These are phyloP conservation scores for Karalla daura DNA, from an alignment of 2,797 vertebrate species.

Conservation along the genomic window DNA sequence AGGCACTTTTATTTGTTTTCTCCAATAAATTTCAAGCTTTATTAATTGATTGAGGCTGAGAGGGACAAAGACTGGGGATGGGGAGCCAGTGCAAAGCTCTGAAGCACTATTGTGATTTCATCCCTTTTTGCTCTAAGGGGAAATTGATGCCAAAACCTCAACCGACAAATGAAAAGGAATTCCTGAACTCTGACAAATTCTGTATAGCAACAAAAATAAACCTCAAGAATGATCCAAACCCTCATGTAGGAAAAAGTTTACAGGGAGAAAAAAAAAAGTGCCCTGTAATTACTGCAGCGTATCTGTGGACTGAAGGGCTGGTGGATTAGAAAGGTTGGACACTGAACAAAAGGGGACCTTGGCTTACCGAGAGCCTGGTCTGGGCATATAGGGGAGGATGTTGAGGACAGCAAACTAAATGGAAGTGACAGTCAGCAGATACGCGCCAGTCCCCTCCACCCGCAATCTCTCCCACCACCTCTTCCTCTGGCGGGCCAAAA, in stretches of 20 bases:
- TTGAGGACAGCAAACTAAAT: slow-evolving; percentile 72
- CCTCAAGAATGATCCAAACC: slow-evolving; percentile 35
- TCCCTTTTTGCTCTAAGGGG: slow-evolving; percentile 6
- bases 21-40: slow-evolving; percentile 69
- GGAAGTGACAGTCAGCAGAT: slow-evolving; percentile 81
- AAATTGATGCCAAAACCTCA: slow-evolving; percentile 37
- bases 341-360: slow-evolving; percentile 65
- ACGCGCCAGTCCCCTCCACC: slow-evolving; percentile 43
- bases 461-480: slow-evolving; percentile 42
- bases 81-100: neutral
- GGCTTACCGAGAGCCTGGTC: slow-evolving; percentile 42
- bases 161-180: neutral
- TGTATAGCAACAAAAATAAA: slow-evolving; percentile 18
- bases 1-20: slow-evolving; percentile 56
- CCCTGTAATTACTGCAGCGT: slow-evolving; percentile 36
- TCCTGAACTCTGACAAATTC: slow-evolving; percentile 24
- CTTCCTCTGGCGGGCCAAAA: slow-evolving; percentile 34
- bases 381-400: slow-evolving; percentile 46
- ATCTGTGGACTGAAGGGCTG: slow-evolving; percentile 33
- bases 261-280: slow-evolving; percentile 3
- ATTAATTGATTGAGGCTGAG: slow-evolving; percentile 59
- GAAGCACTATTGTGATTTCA: slow-evolving; percentile 38
- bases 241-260: slow-evolving; percentile 45
- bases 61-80: slow-evolving; percentile 8
- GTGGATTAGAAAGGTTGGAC: slow-evolving; percentile 55